Evolutionary conservation across 2,888 invertebrate genomes (phyloP).

Genomic region (Steinernema carpocapsae): DNA sequence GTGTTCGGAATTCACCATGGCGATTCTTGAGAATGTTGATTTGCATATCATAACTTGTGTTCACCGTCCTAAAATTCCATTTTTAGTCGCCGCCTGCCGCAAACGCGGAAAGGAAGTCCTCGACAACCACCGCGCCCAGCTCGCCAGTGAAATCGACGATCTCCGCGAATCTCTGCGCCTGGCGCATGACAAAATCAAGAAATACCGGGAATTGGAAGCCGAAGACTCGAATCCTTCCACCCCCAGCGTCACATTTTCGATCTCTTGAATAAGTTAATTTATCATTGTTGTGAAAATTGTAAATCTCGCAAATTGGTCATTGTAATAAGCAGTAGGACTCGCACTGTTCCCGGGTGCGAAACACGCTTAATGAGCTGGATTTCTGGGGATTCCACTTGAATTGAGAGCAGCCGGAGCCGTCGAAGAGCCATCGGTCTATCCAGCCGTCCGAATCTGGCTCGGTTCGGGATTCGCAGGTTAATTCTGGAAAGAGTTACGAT

Average conservation of each 20-base stretch:
- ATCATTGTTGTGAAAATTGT: neutral
- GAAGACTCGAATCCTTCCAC: constrained; percentile 16
- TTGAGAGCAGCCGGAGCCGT: constrained; percentile 51
- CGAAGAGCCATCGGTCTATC: constrained; percentile 58
- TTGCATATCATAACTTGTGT: too few relatives aligned
- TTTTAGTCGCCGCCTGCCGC: constrained; percentile 48
- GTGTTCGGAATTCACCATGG: too few relatives aligned
- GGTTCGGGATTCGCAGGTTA: constrained; percentile 52
- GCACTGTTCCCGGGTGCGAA: constrained; percentile 57
- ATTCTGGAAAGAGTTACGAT: constrained; percentile 54
- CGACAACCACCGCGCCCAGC: constrained; percentile 47
- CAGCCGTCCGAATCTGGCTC: constrained; percentile 51
- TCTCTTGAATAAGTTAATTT: constrained; percentile 26
- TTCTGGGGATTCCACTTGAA: constrained; percentile 60
- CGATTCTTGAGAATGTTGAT: too few relatives aligned
- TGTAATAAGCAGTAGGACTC: constrained; percentile 49
- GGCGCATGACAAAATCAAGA: constrained; percentile 8
- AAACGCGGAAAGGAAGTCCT: constrained; percentile 49
- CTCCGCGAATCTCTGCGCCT: constrained; percentile 47
- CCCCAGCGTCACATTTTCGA: neutral
- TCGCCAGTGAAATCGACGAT: constrained; percentile 54
- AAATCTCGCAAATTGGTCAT: neutral
- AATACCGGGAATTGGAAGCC: neutral
- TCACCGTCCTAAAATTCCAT: neutral
- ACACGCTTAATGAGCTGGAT: constrained; percentile 58